Conservation (phyloP, 2,113 vertebrate species). For the Bubalus kerabau region DNA sequence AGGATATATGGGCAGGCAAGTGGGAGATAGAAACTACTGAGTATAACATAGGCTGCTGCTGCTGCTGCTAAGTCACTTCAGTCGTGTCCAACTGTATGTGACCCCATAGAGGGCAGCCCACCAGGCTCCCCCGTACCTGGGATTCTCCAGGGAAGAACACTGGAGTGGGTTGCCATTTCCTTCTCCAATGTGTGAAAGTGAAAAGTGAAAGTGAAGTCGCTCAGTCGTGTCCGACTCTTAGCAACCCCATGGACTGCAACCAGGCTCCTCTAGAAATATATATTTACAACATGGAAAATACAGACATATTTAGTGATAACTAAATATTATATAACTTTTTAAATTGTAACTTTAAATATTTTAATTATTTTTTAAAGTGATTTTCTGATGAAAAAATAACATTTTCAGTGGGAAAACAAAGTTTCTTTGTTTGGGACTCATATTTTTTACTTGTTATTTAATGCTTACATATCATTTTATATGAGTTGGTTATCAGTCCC, state of each 20-base stretch:
- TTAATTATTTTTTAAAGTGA: neutral
- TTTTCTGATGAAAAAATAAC: neutral
- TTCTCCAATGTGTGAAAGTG: too few relatives aligned
- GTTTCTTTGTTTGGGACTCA: neutral
- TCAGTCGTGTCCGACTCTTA: too few relatives aligned
- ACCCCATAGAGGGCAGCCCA: too few relatives aligned
- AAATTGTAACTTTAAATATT: neutral
- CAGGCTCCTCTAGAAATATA: neutral
- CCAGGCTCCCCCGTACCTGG: too few relatives aligned
- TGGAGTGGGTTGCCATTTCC: too few relatives aligned
- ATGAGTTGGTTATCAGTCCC: neutral
- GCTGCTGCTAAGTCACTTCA: too few relatives aligned
- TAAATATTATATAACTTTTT: neutral
- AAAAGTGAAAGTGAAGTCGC: too few relatives aligned
- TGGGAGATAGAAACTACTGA: neutral
- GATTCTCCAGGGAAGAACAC: too few relatives aligned
- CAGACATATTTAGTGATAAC: neutral
- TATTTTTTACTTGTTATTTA: neutral
- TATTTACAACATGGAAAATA: neutral
- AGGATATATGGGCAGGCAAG: neutral
- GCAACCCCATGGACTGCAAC: too few relatives aligned
- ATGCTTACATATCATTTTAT: neutral
- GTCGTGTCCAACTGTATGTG: too few relatives aligned
- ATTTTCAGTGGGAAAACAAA: neutral
- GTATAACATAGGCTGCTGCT: neutral